Conservation (phyloP, 64 coral and sea anemone species). For the Actinia tenebrosa region DNA sequence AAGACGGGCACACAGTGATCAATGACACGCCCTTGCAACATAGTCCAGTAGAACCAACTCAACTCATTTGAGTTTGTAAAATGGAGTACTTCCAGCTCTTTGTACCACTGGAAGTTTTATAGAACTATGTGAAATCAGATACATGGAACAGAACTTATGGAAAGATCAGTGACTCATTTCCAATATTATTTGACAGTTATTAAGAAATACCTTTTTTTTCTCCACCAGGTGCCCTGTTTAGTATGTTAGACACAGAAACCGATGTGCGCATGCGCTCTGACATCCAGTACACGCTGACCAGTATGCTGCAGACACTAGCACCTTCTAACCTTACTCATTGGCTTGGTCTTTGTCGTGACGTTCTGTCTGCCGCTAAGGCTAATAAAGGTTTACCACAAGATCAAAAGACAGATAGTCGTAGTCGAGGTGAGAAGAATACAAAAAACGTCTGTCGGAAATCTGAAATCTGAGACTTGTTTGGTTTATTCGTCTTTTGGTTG, state of each 20-base stretch:
- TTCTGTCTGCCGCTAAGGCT: conserved; percentile 79
- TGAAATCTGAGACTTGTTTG: no score
- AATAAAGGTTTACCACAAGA: conserved; percentile 47
- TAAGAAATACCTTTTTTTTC: background rate
- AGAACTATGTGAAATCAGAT: no score
- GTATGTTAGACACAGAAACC: conserved; percentile 92
- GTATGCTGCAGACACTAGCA: conserved; percentile 90
- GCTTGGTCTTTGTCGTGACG: conserved; percentile 83
- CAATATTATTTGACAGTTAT: background rate
- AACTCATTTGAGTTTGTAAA: no score
- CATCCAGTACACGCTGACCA: conserved; percentile 92
- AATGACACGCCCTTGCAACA: no score
- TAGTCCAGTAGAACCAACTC: no score
- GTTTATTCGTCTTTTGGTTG: no score
- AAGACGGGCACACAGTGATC: no score
- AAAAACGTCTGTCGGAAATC: no score
- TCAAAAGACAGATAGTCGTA: conserved; percentile 26
- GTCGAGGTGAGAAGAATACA: conserved; percentile 18
- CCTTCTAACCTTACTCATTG: conserved; percentile 88
- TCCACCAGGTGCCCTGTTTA: conserved; percentile 78
- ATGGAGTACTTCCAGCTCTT: no score
- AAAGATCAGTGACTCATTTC: background rate
- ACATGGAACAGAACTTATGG: no score
- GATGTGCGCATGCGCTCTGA: conserved; percentile 88
- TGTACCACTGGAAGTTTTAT: no score